Conservation (phyloP, 2,888 invertebrate genomes). For the Chouioia cunea region DNA sequence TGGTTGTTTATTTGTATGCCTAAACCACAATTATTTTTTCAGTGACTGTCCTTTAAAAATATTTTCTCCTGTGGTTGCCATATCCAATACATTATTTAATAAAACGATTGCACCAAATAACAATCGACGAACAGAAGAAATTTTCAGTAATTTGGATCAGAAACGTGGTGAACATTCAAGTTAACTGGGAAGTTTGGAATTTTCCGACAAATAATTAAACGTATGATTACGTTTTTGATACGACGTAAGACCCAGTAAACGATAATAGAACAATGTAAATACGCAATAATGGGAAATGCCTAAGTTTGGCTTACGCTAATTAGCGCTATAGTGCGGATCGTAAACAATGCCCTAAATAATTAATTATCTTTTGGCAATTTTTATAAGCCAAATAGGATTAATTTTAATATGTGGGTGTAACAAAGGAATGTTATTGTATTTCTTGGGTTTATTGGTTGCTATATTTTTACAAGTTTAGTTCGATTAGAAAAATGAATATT, state of each 20-base stretch:
- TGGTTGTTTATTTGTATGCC: slow-evolving; percentile 5
- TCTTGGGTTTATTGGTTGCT: slow-evolving; percentile 21
- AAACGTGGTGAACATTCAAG: slow-evolving; percentile 31
- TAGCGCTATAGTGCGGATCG: slow-evolving; percentile 17
- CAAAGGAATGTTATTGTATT: slow-evolving; percentile 24
- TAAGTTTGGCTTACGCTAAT: slow-evolving; percentile 30
- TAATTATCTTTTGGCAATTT: slow-evolving; percentile 30
- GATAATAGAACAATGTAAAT: slow-evolving; percentile 31
- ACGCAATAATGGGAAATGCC: slow-evolving; percentile 32
- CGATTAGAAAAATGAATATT: slow-evolving; percentile 5
- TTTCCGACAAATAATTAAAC: slow-evolving; percentile 39
- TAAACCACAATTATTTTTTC: slow-evolving; percentile 55
- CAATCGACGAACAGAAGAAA: slow-evolving; percentile 59
- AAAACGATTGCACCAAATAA: slow-evolving; percentile 70
- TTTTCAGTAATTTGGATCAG: slow-evolving; percentile 19
- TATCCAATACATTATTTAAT: slow-evolving; percentile 84
- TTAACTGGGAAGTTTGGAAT: slow-evolving; percentile 22
- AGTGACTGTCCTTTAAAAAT: slow-evolving; percentile 82
- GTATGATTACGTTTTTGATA: slow-evolving; percentile 10
- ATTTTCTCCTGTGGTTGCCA: slow-evolving; percentile 86
- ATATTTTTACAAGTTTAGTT: slow-evolving; percentile 19
- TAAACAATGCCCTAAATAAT: slow-evolving; percentile 29
- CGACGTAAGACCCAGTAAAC: slow-evolving; percentile 13
- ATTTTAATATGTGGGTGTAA: slow-evolving; percentile 16
- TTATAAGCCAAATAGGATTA: slow-evolving; percentile 22